Evolutionary conservation across 1,140 invertebrate genomes (phyloP).

Genomic region (Diprion similis): DNA sequence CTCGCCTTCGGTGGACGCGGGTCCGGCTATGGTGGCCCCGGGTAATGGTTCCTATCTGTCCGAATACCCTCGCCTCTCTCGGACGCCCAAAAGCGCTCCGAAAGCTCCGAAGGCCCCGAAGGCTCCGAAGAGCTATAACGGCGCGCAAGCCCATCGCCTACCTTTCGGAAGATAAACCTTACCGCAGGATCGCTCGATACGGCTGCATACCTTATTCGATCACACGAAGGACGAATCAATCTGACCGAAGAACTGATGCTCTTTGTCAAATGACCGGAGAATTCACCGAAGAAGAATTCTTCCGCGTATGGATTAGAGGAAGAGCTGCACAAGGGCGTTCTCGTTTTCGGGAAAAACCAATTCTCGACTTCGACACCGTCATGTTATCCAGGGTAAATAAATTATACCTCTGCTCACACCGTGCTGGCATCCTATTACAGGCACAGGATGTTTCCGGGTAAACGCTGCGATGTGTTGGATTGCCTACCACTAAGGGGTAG

Average conservation of each 20-base stretch:
- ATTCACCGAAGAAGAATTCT: no score
- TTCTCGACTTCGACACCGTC: no score
- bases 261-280: no score
- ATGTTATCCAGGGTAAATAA: no score
- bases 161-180: neutral
- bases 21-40: neutral
- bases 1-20: slow-evolving; percentile 2
- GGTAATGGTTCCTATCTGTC: slow-evolving; percentile 7
- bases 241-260: neutral
- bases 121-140: neutral
- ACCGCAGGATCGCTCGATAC: neutral
- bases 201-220: neutral
- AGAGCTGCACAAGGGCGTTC: no score
- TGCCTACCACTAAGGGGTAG: no score
- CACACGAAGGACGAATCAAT: slow-evolving; percentile 3
- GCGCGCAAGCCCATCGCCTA: neutral
- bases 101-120: neutral
- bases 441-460: no score
- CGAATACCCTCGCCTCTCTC: neutral
- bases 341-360: no score
- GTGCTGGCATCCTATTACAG: no score
- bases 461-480: no score
- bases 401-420: no score
- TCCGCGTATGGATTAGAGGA: no score
- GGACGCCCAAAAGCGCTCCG: neutral